Evolutionary conservation across 2,888 invertebrate genomes (phyloP), one percentile per base, ranked within the genome.

Genomic region (Cerastis rubricosa): DNA sequence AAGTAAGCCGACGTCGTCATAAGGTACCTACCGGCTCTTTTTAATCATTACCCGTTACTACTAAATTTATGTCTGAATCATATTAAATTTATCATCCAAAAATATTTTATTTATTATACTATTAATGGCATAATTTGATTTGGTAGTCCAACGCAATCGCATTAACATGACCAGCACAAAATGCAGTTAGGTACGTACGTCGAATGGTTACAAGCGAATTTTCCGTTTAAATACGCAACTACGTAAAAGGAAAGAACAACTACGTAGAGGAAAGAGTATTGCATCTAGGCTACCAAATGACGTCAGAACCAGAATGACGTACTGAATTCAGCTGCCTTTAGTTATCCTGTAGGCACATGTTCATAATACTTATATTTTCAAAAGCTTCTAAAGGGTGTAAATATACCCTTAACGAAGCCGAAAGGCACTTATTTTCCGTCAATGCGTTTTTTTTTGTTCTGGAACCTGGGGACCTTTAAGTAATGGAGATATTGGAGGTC

Each of bases 301-400:
- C 79, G 59, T 72, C 65, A 59, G 45, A 59, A 43, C 29, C 8
- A 9, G 35, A 79, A 61, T 79, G 78, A 72, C 64, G 29, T 71
- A 49, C 49, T 45, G 22, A 51, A 45, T 35, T 19, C 4, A 57
- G 6, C 12, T 40, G 7, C 9, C 29, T 57, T 35, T 9, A 19
- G 47, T 64, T 69, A 64, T 54, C 69, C 40, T 70, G 17, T 51
- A 47, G 8, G 49, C 43, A 19, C n/a, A 19, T 2, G 66, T 17
- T 45, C 14, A 40, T 9, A 45, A 4, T 43, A 47, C 17, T 9
- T 9, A 35, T 19, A 35, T 22, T 25, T 69, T 8, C 11, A 59
- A 61, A 61, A 22, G n/a, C 8, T 54, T 35, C 35, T 35, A 35
- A 35, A 35, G 35, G 35, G 35, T 35, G 35, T 35, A 35, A 2